Base-by-base conservation (phyloP, 2,113 vertebrate species). In the Athene noctua region DNA sequence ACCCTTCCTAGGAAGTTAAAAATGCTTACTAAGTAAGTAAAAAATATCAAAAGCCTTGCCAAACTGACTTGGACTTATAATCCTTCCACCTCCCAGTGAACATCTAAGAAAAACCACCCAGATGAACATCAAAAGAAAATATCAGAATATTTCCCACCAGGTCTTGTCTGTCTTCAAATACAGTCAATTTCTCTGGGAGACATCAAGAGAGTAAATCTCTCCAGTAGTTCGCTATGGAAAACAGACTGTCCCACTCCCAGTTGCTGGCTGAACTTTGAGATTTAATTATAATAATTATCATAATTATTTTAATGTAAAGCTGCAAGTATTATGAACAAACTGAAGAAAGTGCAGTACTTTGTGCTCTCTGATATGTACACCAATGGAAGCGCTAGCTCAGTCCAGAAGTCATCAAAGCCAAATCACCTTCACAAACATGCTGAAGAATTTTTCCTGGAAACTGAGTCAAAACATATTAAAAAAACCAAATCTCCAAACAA, bases 291-390 rank as follows among this genome's bases (percentile, higher is more conserved):
- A 36, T 27, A 2, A 20, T 83, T 68, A 67, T 21, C 2, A 71
- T n/a, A n/a, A n/a, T 87, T 81, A 13, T 36, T 32, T 63, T 88
- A 22, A 51, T 16, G 15, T 47, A 74, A 86, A 66, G 1, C 22
- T 71, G 20, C 10, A 61, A 86, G 4, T 36, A 6, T 34, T 61
- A 42, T 32, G 34, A 66, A 21, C 3, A 27, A 10, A 13, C 11
- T 54, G 42, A 75, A 38, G 46, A 26, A 62, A 71, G 5, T 15
- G 38, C 42, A 9, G 2, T 15, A 10, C 9, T 89, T 83, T 1
- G 0, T 44, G 14, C 4, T 29, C 7, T 67, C 66, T 11, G 15
- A 3, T 6, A 13, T 5, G 5, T 27, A 58, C 11, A 0, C 0
- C 23, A 78, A 30, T 25, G 20, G n/a, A 72, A 65, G 8, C 6